phyloP scores from a whole-genome alignment of 2,888 invertebrate species.

The Dryococelus australis region DNA sequence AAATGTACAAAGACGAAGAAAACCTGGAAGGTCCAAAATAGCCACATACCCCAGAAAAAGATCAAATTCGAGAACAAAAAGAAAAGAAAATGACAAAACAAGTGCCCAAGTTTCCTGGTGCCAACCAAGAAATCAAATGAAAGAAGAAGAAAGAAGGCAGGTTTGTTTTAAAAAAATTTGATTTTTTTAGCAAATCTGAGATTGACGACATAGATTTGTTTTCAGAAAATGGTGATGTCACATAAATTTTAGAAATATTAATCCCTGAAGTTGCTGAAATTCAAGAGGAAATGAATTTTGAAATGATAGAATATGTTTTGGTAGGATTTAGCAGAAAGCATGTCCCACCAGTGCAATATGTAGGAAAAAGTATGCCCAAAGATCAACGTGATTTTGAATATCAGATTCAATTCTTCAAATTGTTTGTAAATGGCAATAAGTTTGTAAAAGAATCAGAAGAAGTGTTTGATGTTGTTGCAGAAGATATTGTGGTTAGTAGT shows the following conservation, averaged over 20 bases:
- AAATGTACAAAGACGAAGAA: not conserved
- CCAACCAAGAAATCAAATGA: not conserved
- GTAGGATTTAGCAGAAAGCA: not conserved
- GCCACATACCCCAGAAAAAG: no score
- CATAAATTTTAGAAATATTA: not conserved
- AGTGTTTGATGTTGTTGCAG: not conserved
- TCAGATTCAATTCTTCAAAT: no score
- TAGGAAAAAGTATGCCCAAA: conserved; percentile 23
- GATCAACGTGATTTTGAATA: conserved; percentile 34
- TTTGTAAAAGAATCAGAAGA: conserved; percentile 6
- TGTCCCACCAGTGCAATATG: not conserved
- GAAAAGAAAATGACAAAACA: not conserved
- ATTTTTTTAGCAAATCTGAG: conserved; percentile 21
- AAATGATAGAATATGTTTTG: not conserved
- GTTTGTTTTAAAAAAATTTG: not conserved
- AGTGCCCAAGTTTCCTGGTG: no score
- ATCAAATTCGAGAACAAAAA: no score
- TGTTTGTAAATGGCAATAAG: not conserved
- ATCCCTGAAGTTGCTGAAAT: not conserved
- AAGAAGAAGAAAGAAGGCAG: conserved; percentile 17
- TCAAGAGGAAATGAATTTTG: conserved; percentile 24
- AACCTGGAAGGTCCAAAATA: not conserved
- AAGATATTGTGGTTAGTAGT: conserved; percentile 20
- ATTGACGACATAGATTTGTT: not conserved
- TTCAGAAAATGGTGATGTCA: no score